Evolutionary conservation across 2,888 invertebrate species (phyloP), one percentile per base, ranked within the genome.

Genomic region (Nasonia oneida): DNA sequence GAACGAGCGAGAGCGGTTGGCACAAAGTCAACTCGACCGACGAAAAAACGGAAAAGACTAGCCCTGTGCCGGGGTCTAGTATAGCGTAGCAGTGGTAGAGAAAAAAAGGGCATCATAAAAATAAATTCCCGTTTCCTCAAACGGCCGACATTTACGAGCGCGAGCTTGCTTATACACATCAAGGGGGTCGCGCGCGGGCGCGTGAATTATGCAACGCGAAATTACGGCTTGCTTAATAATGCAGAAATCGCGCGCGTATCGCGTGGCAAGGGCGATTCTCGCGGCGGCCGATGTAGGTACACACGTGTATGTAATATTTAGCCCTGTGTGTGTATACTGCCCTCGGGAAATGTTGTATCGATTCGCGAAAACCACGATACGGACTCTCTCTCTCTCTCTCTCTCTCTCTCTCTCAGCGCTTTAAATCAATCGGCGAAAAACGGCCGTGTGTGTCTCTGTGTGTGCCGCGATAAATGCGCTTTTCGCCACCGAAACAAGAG

Each of bases 51-150:
- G 57, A 61, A 57, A 73, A 57, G 53, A 76, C 8, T 8, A 67
- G 47, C 39, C 3, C 64, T 5, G 42, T 3, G 53, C 18, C n/a
- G 42, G 71, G 29, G 57, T 2, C 6, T 12, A 3, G 50, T 18
- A 42, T 5, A 5, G 42, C 6, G 8, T 42, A 42, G 37, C 37
- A 37, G 37, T 42, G 1, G 33, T 12, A 29, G 73, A 57, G 15
- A 29, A 42, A 78, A 84, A 84, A 77, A 71, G 33, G 14, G 81
- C 78, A 29, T 74, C 84, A 71, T 84, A 87, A 87, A 87, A 87
- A 84, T 87, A 87, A 87, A 87, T 87, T 87, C 83, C 84, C 81
- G 86, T 84, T 86, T 86, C 81, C 81, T 84, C 81, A 78, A 81
- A 73, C 80, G 77, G 74, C 83, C 57, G 86, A 83, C 86, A 77